Conservation (phyloP, 2,113 vertebrate species). For the Labeo catla region DNA sequence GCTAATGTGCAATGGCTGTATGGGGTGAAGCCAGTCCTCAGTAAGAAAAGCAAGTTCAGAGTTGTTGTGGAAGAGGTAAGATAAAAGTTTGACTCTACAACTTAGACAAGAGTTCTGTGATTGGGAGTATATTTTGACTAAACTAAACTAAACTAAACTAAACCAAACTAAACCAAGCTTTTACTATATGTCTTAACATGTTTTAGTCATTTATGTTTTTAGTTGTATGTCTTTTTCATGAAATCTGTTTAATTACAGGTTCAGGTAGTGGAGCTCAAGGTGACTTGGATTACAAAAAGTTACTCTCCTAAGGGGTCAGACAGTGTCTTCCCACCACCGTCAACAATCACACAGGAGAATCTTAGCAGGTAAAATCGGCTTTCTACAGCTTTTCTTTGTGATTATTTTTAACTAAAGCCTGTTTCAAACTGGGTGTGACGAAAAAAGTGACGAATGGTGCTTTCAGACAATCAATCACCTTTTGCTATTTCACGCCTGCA, state of each 20-base stretch:
- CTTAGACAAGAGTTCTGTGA: neutral
- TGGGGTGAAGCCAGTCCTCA: slow-evolving; percentile 94
- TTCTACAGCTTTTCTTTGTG: neutral
- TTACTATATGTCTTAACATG: neutral
- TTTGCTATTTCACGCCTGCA: too few relatives aligned
- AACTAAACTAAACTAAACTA: neutral
- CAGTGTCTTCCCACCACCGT: slow-evolving; percentile 93
- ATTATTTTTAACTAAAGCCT: neutral
- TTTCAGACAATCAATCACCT: too few relatives aligned
- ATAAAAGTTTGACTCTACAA: neutral
- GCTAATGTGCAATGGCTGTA: slow-evolving; percentile 97
- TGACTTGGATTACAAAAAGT: slow-evolving; percentile 99
- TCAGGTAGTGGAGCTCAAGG: slow-evolving; percentile 93
- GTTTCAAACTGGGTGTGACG: too few relatives aligned
- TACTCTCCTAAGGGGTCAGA: slow-evolving; percentile 95
- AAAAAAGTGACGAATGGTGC: too few relatives aligned
- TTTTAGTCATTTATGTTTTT: neutral
- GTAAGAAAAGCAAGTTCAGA: slow-evolving; percentile 97
- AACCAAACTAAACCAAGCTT: neutral
- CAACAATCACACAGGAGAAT: slow-evolving; percentile 91
- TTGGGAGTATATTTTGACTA: neutral
- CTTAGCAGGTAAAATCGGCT: slow-evolving; percentile 81
- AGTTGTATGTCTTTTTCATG: neutral
- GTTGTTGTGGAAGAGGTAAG: slow-evolving; percentile 96
- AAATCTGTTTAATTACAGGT: slow-evolving; percentile 76